A percentile compares a stretch with the other conserved stretches of the same genome.
phyloP scores from a whole-genome alignment of 2,113 vertebrate genomes.

The Zosterops pallidus region DNA sequence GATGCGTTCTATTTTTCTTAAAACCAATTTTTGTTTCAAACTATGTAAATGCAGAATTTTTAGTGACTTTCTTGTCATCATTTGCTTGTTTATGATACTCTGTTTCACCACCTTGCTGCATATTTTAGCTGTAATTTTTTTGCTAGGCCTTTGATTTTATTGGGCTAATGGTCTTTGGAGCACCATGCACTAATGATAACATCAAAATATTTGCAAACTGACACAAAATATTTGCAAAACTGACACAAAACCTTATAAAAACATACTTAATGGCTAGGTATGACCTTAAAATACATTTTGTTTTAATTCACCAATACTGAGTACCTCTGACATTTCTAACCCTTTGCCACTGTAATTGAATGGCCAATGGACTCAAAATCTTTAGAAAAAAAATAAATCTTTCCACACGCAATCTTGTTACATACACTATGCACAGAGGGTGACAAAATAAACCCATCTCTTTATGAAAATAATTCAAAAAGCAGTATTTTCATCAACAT shows the following conservation, averaged over 20 bases:
- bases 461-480: background rate
- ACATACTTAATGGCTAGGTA: background rate
- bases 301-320: background rate
- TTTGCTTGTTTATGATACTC: background rate
- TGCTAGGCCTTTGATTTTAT: background rate
- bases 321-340: background rate
- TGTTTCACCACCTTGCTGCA: background rate
- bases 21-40: background rate
- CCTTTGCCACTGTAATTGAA: background rate
- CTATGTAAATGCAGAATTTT: background rate
- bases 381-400: background rate
- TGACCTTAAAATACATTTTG: background rate
- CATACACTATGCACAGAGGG: background rate
- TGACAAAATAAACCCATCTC: background rate
- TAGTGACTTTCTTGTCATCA: background rate
- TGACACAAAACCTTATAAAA: background rate
- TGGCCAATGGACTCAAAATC: background rate
- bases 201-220: background rate
- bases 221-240: background rate
- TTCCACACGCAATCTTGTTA: fast-evolving
- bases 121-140: background rate
- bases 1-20: background rate
- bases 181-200: background rate
- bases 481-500: background rate
- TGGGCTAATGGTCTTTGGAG: background rate